Conservation (phyloP, 2,797 vertebrate species). For the Amblyopsis hoosieri region DNA sequence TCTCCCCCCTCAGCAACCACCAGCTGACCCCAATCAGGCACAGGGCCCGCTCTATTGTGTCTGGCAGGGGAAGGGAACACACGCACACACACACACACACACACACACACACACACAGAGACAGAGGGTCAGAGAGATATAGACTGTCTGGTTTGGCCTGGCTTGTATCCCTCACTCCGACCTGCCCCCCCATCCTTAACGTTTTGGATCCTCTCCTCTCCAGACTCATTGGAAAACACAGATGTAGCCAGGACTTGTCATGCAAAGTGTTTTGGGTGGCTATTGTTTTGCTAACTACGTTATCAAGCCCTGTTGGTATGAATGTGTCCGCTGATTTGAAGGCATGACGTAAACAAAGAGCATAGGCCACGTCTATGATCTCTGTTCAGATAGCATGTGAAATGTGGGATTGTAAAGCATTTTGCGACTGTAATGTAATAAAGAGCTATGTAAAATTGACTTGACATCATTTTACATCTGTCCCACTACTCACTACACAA, state of each 20-base stretch:
- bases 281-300: slow-evolving; percentile 40
- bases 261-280: slow-evolving; percentile 37
- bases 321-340: slow-evolving; percentile 1
- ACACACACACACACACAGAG: slow-evolving; percentile 44
- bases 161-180: slow-evolving; percentile 56
- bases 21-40: slow-evolving; percentile 76
- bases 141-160: slow-evolving; percentile 63
- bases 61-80: slow-evolving; percentile 47
- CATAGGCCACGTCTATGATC: neutral
- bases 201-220: slow-evolving; percentile 8
- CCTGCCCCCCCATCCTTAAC: slow-evolving; percentile 39
- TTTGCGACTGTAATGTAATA: too few species aligned
- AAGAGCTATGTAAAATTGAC: too few species aligned
- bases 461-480: neutral
- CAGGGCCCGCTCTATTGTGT: slow-evolving; percentile 71
- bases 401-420: too few species aligned
- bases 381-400: neutral
- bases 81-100: slow-evolving; percentile 19
- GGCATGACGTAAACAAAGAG: slow-evolving; percentile 2
- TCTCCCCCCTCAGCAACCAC: slow-evolving; percentile 48
- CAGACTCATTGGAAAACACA: slow-evolving; percentile 33
- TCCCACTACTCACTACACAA: neutral
- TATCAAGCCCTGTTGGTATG: slow-evolving; percentile 21
- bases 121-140: slow-evolving; percentile 57
- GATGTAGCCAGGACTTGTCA: slow-evolving; percentile 39